A percentile compares a stretch with the other conserved stretches of the same genome.
phyloP scores from a whole-genome alignment of 1,140 invertebrate genomes.

The Eumeta japonica region DNA sequence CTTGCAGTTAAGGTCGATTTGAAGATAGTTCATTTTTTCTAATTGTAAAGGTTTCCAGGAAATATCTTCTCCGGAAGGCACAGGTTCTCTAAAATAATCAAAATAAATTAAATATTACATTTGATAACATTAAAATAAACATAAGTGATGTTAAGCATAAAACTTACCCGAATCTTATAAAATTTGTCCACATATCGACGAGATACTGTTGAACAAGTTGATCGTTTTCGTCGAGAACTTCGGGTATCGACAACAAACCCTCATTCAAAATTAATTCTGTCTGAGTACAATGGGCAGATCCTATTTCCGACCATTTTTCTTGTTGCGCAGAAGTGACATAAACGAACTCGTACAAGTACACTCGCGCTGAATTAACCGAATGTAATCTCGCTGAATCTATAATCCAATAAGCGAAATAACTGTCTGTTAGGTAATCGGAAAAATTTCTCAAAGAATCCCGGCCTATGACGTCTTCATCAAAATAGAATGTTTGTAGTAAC shows the following conservation, averaged over 20 bases:
- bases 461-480: conserved; percentile 16
- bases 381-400: conserved; percentile 23
- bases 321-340: conserved; percentile 12
- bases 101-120: no score
- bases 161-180: conserved; percentile 13
- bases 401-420: conserved; percentile 19
- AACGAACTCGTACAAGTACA: no score
- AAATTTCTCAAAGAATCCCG: conserved; percentile 18
- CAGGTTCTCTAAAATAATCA: no score
- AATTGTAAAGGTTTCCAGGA: no score
- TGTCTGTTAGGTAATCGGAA: conserved; percentile 27
- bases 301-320: conserved; percentile 17
- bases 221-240: conserved; percentile 11
- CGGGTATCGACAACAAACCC: conserved; percentile 12
- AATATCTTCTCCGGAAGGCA: no score
- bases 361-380: no score
- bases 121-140: no score
- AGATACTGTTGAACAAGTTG: conserved; percentile 22
- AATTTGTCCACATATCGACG: conserved; percentile 17
- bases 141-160: no score
- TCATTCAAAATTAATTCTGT: conserved; percentile 6
- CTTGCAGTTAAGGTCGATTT: no score
- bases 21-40: no score
- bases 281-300: conserved; percentile 14
- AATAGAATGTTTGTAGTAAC: conserved; percentile 27